Conservation (phyloP, 2,888 invertebrate genomes). For the Lycaena phlaeas region DNA sequence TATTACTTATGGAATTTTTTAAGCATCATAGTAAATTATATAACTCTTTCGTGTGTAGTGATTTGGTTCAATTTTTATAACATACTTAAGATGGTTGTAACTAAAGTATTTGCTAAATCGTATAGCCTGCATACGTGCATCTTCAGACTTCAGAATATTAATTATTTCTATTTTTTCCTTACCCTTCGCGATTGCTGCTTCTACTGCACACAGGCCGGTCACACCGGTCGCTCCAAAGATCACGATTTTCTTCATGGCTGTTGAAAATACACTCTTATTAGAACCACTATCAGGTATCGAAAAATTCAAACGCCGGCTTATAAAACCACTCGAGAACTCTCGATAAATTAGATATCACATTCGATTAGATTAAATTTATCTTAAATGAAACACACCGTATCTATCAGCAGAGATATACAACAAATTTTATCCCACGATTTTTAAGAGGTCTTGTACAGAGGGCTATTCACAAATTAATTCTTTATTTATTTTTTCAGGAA, state of each 20-base stretch:
- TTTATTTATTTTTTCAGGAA: no score
- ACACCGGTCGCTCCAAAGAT: conserved; percentile 89
- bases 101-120: no score
- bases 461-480: no score
- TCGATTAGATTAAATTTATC: conserved; percentile 17
- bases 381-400: conserved; percentile 1
- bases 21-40: neutral
- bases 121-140: no score
- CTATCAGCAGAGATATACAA: conserved; percentile 7
- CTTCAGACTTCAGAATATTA: neutral
- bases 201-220: conserved; percentile 84
- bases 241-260: conserved; percentile 81
- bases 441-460: no score
- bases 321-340: neutral
- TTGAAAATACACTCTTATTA: conserved; percentile 19
- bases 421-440: no score
- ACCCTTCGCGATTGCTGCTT: conserved; percentile 86
- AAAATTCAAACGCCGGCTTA: no score
- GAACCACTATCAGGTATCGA: neutral
- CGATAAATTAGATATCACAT: conserved; percentile 10
- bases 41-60: no score
- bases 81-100: no score
- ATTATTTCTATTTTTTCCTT: conserved; percentile 19
- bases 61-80: no score
- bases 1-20: no score